A percentile compares a stretch with the other conserved stretches of the same genome.
Conservation (phyloP, 2,888 invertebrate species). For the Agrotis clavis region DNA sequence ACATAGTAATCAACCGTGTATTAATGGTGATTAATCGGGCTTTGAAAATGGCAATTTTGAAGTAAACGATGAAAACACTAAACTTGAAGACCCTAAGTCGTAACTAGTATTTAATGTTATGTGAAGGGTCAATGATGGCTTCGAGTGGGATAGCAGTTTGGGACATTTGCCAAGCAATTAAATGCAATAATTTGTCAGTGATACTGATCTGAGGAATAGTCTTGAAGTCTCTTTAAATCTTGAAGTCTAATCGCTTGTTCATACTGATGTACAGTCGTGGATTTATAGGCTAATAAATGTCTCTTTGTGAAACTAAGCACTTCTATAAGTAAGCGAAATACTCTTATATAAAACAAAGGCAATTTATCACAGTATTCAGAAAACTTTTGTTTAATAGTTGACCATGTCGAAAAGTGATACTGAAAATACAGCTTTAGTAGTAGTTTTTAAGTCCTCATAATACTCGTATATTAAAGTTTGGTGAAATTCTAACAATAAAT, state of each 20-base stretch:
- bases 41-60: slow-evolving; percentile 10
- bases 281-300: slow-evolving; percentile 68
- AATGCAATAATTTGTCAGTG: slow-evolving; percentile 59
- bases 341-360: slow-evolving; percentile 30
- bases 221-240: slow-evolving; percentile 63
- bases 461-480: slow-evolving; percentile 32
- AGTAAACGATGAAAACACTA: not conserved
- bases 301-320: slow-evolving; percentile 50
- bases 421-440: slow-evolving; percentile 35
- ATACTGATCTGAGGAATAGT: slow-evolving; percentile 67
- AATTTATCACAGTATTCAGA: slow-evolving; percentile 33
- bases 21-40: slow-evolving; percentile 26
- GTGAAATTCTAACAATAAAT: slow-evolving; percentile 55
- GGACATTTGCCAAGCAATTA: slow-evolving; percentile 64
- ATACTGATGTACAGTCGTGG: slow-evolving; percentile 60
- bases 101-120: slow-evolving; percentile 1
- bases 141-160: slow-evolving; percentile 43
- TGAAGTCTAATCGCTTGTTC: slow-evolving; percentile 72
- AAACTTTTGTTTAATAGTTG: slow-evolving; percentile 29
- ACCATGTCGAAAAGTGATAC: slow-evolving; percentile 22
- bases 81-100: not conserved
- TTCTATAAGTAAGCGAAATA: slow-evolving; percentile 30
- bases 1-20: too few relatives aligned
- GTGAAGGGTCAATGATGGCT: slow-evolving; percentile 24
- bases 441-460: slow-evolving; percentile 37